Evolutionary conservation across 2,797 vertebrate species (phyloP), one percentile per base, ranked within the genome.

Genomic region (Phoeniculus purpureus): DNA sequence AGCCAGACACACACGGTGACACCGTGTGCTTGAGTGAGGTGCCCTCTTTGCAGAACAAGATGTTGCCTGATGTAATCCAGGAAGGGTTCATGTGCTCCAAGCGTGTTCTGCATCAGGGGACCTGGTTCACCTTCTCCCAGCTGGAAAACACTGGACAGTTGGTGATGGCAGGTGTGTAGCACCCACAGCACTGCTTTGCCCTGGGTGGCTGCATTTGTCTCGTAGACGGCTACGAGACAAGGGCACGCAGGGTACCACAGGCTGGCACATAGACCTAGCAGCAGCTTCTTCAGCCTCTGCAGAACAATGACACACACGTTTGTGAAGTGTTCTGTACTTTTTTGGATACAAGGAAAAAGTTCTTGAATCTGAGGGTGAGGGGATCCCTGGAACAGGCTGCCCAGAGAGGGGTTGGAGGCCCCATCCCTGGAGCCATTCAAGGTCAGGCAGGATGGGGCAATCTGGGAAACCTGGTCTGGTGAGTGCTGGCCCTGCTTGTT

Each of bases 201-300:
- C 86, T 16, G 71, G 76, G 80, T 85, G 26, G 5, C 67, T 16
- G 73, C 71, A 4, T 74, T 75, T n/a, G 15, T 71, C 56, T 60
- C 60, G 3, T 10, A 43, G n/a, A n/a, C n/a, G n/a, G 67, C 5
- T 15, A 8, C 4, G 77, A 81, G 71, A 52, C 81, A 90, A 92
- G 94, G 95, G 21, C 92, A 27, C 40, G 3, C 23, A 55, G 78
- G 87, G 60, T 2, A 87, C 82, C 76, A 60, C 50, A 12, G 6
- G 25, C 1, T 85, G 85, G 82, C 91, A 64, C 17, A 0, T 1
- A 21, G 81, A 1, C 56, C 75, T 31, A 0, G 2, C 40, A 54
- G 32, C 54, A 32, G 48, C 43, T 52, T 48, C 51, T 74, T 22
- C 51, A 15, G 66, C 29, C 73, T 26, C 85, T 43, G 43, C 43